Base-by-base conservation (phyloP, 1,140 invertebrate species). In the Ganaspis sp. region DNA sequence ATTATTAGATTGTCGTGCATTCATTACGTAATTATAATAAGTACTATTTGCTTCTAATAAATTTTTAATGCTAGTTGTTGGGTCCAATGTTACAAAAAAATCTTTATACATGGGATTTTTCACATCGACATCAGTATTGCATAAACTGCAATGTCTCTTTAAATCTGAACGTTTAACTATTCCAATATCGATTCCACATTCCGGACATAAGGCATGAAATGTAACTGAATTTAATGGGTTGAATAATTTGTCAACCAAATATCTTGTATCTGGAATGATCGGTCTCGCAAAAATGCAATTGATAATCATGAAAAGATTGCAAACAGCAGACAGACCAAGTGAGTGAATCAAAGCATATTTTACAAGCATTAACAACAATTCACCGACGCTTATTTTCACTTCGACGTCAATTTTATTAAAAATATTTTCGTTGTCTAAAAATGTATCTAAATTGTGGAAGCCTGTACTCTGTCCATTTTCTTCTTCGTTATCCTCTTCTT, bases 71-170 rank as follows among this genome's bases (percentile, higher is more conserved):
- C n/a, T 9, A 49, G 37, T 15, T 4, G 73, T 64, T 11, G 53
- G 12, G 40, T 82, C 34, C 4, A 75, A 11, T 11, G 70, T 79
- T 21, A 77, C 73, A 49, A 81, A 81, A 45, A 78, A 76, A 64
- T 78, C 29, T 21, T 37, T 70, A 42, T 73, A 77, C 5, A n/a
- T 8, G 6, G 72, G 37, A n/a, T 73, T 12, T 70, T 75, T 70
- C 17, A 70, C 69, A 70, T 79, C 21, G 9, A 81, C 49, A 37
- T 69, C 1, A 12, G 45, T 40, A 58, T 74, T 21, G 29, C 80
- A 81, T 11, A 38, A 23, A 21, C 40, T 23, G 58, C 74, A 78
- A 37, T 75, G 21, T n/a, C 70, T 58, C 8, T 42, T 42, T 19
- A 15, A 3, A 42, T 73, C 34, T 15, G 42, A 34, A 34, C 37